Evolutionary conservation across 2,113 vertebrate genomes (phyloP), one percentile per base, ranked within the genome.

Genomic region (Hymenochirus boettgeri): DNA sequence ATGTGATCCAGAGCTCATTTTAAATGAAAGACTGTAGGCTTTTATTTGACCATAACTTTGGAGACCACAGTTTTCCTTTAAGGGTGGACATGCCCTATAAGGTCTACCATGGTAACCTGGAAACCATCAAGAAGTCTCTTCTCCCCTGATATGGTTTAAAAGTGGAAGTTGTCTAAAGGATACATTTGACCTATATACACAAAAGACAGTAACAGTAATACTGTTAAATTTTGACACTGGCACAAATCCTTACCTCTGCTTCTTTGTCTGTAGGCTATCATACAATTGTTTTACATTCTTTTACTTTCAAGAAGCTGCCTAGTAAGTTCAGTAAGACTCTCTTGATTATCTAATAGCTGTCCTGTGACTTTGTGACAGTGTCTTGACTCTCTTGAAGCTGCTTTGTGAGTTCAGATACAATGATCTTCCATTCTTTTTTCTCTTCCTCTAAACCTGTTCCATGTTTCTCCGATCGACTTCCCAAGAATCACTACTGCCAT

Each of bases 371-470:
- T 15, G 24, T 17, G 23, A 69, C 27, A 22, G 29, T 29, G 35
- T 51, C 35, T 10, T 67, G 29, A 27, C 56, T 67, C 47, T 67
- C 64, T 3, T 67, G 46, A n/a, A 67, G 33, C 13, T 60, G 47
- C 17, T 48, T 27, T 53, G 65, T 53, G 8, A 69, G 56, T 15
- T 69, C 48, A 45, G 37, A 45, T 6, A 67, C 25, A 15, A 11
- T 24, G 23, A 53, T 47, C 11, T 60, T 29, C 2, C 52, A 47
- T 45, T 31, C 53, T 2, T 2, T 37, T 27, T 7, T 53, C 45
- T 19, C n/a, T 11, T 69, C 56, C 12, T 69, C 35, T 27, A 33
- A 59, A 51, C 70, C 75, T 72, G 73, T 52, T 78, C 35, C 1
- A 23, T 23, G 19, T 31, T 22, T 7, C 12, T 53, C 25, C 29